phyloP scores from a whole-genome alignment of 2,888 invertebrate genomes.

The Drosophila parthenogenetica region DNA sequence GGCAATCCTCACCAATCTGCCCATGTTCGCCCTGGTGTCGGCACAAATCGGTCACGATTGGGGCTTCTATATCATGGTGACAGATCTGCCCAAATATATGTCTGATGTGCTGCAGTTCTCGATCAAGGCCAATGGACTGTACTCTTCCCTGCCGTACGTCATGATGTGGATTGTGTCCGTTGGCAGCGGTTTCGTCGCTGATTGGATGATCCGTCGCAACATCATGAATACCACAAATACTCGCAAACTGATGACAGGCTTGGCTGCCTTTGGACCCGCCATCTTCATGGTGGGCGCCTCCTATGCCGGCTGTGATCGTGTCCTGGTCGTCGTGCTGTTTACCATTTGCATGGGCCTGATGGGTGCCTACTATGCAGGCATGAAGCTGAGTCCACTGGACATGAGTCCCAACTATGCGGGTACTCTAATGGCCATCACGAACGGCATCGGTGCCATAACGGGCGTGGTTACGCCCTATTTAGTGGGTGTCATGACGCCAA shows the following conservation, averaged over 20 bases:
- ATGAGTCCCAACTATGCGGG: constrained; percentile 89
- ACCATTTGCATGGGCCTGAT: constrained; percentile 89
- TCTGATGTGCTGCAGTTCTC: constrained; percentile 87
- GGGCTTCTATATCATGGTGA: constrained; percentile 89
- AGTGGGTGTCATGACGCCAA: constrained; percentile 88
- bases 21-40: constrained; percentile 90
- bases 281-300: constrained; percentile 89
- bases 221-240: constrained; percentile 86
- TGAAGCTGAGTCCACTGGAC: constrained; percentile 89
- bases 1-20: constrained; percentile 88
- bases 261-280: constrained; percentile 89
- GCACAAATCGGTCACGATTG: constrained; percentile 90
- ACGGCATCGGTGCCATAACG: constrained; percentile 90
- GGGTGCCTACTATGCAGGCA: constrained; percentile 90
- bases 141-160: constrained; percentile 88
- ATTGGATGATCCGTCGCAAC: constrained; percentile 88
- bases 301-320: constrained; percentile 89
- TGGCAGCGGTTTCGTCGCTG: constrained; percentile 88
- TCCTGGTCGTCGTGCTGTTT: constrained; percentile 87
- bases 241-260: constrained; percentile 87
- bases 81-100: constrained; percentile 89
- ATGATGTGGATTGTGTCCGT: constrained; percentile 88
- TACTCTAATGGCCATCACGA: constrained; percentile 89
- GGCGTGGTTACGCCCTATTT: constrained; percentile 90
- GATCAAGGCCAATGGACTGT: constrained; percentile 87